A percentile compares a stretch with the other conserved stretches of the same genome.
These are phyloP conservation scores for Olivierus martensii DNA, from an alignment of 1,140 invertebrate species.

Conservation along the genomic window DNA sequence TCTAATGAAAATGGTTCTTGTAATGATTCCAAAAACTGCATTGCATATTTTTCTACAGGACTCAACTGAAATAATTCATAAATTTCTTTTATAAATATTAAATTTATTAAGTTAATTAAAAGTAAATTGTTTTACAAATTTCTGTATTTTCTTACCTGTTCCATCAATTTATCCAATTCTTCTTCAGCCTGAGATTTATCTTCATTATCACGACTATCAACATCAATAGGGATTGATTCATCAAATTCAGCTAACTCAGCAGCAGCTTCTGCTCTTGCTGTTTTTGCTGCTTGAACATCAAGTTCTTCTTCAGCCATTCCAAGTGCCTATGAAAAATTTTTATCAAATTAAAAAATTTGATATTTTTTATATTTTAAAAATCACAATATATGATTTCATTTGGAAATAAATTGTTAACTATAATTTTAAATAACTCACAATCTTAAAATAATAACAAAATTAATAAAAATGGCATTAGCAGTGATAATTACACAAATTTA, in stretches of 20 bases:
- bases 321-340: no score
- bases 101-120: no score
- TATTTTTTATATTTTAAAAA: no score
- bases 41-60: slow-evolving; percentile 83
- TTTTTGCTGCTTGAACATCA: slow-evolving; percentile 78
- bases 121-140: no score
- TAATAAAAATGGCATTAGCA: no score
- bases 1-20: slow-evolving; percentile 74
- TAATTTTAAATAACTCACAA: no score
- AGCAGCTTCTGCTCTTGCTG: slow-evolving; percentile 79
- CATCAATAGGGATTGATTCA: slow-evolving; percentile 83
- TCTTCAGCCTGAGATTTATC: slow-evolving; percentile 65
- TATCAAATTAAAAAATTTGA: no score
- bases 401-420: no score
- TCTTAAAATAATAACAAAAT: no score
- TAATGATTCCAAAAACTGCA: slow-evolving; percentile 73
- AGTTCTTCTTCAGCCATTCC: slow-evolving; percentile 88
- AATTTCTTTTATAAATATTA: no score
- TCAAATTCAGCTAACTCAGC: slow-evolving; percentile 93
- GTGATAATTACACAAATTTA: no score
- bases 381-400: no score
- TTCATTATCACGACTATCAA: slow-evolving; percentile 40
- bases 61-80: slow-evolving; percentile 47
- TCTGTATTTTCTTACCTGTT: slow-evolving; percentile 57
- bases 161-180: slow-evolving; percentile 63